Base-by-base conservation (phyloP, 2,888 invertebrate genomes). In the Selenia dentaria region DNA sequence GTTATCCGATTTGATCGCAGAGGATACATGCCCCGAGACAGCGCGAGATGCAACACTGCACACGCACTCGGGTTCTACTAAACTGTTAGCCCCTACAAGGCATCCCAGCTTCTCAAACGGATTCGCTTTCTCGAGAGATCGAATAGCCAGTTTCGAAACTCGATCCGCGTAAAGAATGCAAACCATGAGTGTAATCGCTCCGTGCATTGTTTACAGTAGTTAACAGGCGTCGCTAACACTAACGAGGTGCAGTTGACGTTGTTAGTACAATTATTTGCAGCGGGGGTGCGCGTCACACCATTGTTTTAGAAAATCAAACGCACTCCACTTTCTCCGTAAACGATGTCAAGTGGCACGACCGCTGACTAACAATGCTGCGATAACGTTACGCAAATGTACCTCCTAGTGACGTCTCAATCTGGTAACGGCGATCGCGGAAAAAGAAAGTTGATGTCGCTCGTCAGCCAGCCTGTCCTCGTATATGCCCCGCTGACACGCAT, bases 241-340 rank as follows among this genome's bases (percentile, higher is more conserved):
- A 34, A 31, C 42, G 6, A 43, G 16, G 27, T 33, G 36, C 6
- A 24, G 25, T 16, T n/a, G 13, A 13, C 9, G 35, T 27, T 13
- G 20, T 13, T 13, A 33, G 13, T 8, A 26, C 18, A 20, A 13
- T 25, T 35, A 40, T 42, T 34, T 13, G 37, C 20, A 4, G 31
- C 26, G 26, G 12, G n/a, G 26, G 8, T 11, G 9, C 22, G 25
- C 52, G 36, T 59, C 56, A 53, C 53, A 48, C 62, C 59, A 67
- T 67, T 67, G 68, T 69, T 67, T 64, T 63, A 61, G 42, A 62
- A 61, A 67, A 59, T 64, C 49, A 60, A 49, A 62, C 62, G 57
- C 57, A 59, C 42, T 45, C 38, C n/a, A 41, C 67, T 71, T 69
- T 71, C 70, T 49, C 65, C 35, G 33, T 34, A 47, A 67, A 57